phyloP scores from a whole-genome alignment of 2,888 invertebrate species.

The Stenodema calcarata region DNA sequence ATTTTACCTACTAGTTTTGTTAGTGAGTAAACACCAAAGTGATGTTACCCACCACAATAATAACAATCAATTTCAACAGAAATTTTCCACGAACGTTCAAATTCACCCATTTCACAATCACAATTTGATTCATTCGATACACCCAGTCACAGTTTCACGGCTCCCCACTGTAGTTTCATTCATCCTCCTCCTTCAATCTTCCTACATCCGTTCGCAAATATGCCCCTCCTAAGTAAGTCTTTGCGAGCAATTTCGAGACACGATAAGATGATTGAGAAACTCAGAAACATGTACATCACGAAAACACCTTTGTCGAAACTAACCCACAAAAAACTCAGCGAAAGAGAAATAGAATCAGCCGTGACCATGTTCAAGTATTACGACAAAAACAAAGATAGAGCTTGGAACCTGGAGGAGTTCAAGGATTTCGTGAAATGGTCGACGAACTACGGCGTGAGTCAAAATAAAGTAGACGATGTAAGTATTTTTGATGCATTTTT shows the following conservation, averaged over 20 bases:
- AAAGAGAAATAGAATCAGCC: background rate
- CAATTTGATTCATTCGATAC: no score
- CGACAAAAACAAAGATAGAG: conserved; percentile 9
- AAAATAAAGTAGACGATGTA: background rate
- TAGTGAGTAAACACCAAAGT: no score
- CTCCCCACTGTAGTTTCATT: no score
- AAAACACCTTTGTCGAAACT: background rate
- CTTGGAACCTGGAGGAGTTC: background rate
- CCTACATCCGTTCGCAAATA: background rate
- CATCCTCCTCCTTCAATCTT: no score
- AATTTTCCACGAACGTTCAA: no score
- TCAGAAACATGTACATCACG: background rate
- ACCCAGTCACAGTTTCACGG: no score
- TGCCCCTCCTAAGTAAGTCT: background rate
- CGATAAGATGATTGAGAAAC: background rate
- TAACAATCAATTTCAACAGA: no score
- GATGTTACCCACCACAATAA: no score
- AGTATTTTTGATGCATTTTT: background rate
- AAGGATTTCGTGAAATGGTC: conserved; percentile 3
- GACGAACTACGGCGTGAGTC: background rate
- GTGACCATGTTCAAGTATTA: background rate
- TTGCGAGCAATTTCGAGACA: background rate
- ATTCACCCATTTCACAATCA: no score
- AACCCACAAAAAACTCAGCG: background rate
- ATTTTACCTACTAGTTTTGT: no score